Conservation (phyloP, 2,888 invertebrate genomes). For the Apamea epomidion region DNA sequence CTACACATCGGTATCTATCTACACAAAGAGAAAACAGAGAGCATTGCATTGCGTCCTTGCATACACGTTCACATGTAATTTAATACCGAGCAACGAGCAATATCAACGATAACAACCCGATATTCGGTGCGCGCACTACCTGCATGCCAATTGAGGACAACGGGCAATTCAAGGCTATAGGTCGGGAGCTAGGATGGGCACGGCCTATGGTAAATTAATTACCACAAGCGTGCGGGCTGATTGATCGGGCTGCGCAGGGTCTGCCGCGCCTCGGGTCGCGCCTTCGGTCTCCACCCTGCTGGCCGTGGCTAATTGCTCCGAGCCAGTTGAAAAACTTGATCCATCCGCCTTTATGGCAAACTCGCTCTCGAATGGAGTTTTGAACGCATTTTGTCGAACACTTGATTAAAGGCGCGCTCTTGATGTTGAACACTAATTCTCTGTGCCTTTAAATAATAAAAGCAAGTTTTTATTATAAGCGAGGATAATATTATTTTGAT, state of each 20-base stretch:
- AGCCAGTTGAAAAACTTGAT: slow-evolving; percentile 80
- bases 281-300: slow-evolving; percentile 75
- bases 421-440: slow-evolving; percentile 57
- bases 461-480: slow-evolving; percentile 12
- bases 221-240: slow-evolving; percentile 77
- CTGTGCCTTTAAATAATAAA: slow-evolving; percentile 29
- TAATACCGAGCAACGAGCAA: slow-evolving; percentile 32
- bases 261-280: slow-evolving; percentile 74
- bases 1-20: slow-evolving; percentile 4
- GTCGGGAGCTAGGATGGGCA: slow-evolving; percentile 40
- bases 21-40: slow-evolving; percentile 32
- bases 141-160: slow-evolving; percentile 66
- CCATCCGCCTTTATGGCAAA: slow-evolving; percentile 72
- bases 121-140: slow-evolving; percentile 55
- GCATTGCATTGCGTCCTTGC: slow-evolving; percentile 27
- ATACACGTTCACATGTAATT: slow-evolving; percentile 43
- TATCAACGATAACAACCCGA: slow-evolving; percentile 42
- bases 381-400: slow-evolving; percentile 67
- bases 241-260: slow-evolving; percentile 74
- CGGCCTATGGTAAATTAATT: slow-evolving; percentile 81
- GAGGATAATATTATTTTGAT: not conserved
- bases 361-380: slow-evolving; percentile 65
- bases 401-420: slow-evolving; percentile 62
- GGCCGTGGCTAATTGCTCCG: slow-evolving; percentile 78
- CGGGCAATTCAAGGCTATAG: slow-evolving; percentile 57